Evolutionary conservation across 2,797 vertebrate species (phyloP), one percentile per base, ranked within the genome.

Genomic region (Taenioides sp.): DNA sequence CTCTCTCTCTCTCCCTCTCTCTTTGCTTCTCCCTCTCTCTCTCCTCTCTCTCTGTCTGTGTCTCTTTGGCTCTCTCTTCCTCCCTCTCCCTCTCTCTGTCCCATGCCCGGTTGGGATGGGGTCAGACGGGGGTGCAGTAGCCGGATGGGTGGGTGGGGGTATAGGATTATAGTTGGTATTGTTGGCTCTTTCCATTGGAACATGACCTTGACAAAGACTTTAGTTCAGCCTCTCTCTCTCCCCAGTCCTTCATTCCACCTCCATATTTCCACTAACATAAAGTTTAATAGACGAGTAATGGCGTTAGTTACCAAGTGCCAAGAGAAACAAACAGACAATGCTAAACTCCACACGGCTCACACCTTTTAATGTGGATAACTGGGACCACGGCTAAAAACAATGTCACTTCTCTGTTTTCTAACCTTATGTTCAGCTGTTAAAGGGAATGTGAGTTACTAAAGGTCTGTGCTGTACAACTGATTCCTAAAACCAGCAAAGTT

Each of bases 171-270:
- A 81, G 12, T 72, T 74, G 82, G 88, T 89, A 93, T 94, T 94
- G 92, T 94, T 89, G 90, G 85, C 86, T 84, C 79, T 88, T 89
- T 90, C 88, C 84, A 86, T 79, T 86, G 83, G 91, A 92, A 93
- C 91, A 90, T 92, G 93, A 94, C 94, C 92, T 94, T 94, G 92
- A 94, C 81, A 71, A 34, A 88, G 92, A 92, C 91, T 92, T 93
- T 88, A 83, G 84, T 88, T 86, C 81, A 67, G 25, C 79, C 67
- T 7, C 12, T 67, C 78, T 63, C 72, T 69, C 31, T 71, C 65
- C 72, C 14, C 16, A 55, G 25, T 18, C 49, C 66, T 40, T 37
- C 28, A 17, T 14, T 37, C 67, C 79, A 71, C 80, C 83, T 81
- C 62, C 73, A 87, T 90, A 89, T 93, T 22, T 91, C 86, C 86